A percentile compares a stretch with the other conserved stretches of the same genome.
Conservation (phyloP, 30 jellyfish, hydroid and myxozoan genomes). For the Aurelia coerulea region DNA sequence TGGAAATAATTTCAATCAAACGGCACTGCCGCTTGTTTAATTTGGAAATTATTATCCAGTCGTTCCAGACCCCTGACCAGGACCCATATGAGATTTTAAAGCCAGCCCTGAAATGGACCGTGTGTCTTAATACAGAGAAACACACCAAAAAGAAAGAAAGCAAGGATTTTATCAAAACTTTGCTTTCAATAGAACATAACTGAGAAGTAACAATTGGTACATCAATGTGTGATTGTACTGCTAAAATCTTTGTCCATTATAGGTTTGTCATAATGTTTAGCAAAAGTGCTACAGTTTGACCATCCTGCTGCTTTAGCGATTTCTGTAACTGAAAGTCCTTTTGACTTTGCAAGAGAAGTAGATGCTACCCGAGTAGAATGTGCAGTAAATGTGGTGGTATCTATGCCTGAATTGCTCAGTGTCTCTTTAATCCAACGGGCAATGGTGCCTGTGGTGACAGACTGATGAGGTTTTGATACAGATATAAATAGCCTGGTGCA, state of each 20-base stretch:
- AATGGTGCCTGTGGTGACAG: background rate
- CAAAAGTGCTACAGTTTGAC: background rate
- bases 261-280: conserved; percentile 2
- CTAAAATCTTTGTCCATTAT: background rate
- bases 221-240: background rate
- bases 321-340: too few species aligned
- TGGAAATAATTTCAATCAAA: conserved; percentile 38
- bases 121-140: conserved; percentile 8
- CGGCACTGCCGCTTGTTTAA: conserved; percentile 50
- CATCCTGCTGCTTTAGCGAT: too few species aligned
- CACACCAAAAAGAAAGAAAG: conserved; percentile 6
- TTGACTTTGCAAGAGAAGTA: too few species aligned
- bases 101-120: conserved; percentile 8
- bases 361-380: background rate
- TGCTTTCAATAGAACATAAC: conserved; percentile 9
- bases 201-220: background rate
- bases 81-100: conserved; percentile 29
- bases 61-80: conserved; percentile 44
- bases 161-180: background rate
- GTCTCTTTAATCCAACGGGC: background rate
- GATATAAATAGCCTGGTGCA: background rate
- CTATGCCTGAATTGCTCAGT: background rate
- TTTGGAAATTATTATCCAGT: conserved; percentile 25
- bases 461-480: conserved; percentile 1
- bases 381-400: background rate